Base-by-base conservation (phyloP, 1,140 invertebrate species). In the Dendroctonus ponderosae region DNA sequence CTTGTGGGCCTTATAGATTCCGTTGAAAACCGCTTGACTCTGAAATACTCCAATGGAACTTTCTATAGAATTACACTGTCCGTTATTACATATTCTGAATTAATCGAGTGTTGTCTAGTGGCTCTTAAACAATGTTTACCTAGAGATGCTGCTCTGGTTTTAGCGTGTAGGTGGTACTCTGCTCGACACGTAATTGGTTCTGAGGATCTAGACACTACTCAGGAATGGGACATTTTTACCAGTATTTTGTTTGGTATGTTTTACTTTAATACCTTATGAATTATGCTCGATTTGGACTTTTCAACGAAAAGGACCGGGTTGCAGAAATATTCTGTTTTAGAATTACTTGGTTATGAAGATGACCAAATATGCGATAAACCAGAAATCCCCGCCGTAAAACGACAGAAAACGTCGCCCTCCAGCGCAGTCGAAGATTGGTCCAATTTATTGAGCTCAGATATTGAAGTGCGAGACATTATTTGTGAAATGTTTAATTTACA, bases 101-200 rank as follows among this genome's bases (percentile, higher is more conserved):
- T 92, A 44, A 84, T 92, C 6, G 82, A 84, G 9, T 83, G 85
- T 64, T 91, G 90, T 76, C 79, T 95, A 15, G 79, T 84, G 66
- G 88, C 89, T 0, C 76, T 96, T 12, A 85, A 87, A 63, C 85
- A 87, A 69, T 84, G 92, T 37, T 78, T 96, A 60, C 91, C 88
- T 26, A 84, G 84, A 71, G 91, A 94, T 68, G 75, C 88, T 38
- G 87, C 89, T 15, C 85, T 94, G 74, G 86, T 90, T 73, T 80
- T 95, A 0, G 82, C 94, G 50, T 86, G 89, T 42, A 89, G 89
- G 75, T 97, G 94, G 93, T 97, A 95, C 75, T 86, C 89, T 0
- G 84, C 86, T 1, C 81, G 92, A 52, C 96, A 96, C 83, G 89
- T 92, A 5, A 91, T 93, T 0, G 93, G 93, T 0, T 88, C 90